A percentile compares a stretch with the other conserved stretches of the same genome.
Conservation (phyloP, 2,797 vertebrate genomes). For the Dendrocincla fuliginosa region DNA sequence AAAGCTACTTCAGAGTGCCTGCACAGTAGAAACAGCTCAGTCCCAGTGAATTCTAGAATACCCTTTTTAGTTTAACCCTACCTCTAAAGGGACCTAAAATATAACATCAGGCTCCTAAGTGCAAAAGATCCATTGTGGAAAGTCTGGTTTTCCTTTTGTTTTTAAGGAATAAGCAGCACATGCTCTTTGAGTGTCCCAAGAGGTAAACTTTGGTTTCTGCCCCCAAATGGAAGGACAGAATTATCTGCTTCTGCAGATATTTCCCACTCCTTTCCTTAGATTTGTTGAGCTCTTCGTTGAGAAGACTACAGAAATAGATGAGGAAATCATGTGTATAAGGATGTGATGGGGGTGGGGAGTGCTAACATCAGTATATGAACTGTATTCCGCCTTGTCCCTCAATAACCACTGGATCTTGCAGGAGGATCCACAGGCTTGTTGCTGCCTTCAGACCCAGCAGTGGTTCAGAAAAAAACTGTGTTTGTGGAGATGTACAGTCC, state of each 20-base stretch:
- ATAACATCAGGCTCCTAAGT: not conserved
- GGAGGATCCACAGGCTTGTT: not conserved
- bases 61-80: not conserved
- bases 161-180: not conserved
- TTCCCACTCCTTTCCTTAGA: not conserved
- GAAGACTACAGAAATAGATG: not conserved
- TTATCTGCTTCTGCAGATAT: not conserved
- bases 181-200: not conserved
- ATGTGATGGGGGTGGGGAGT: not conserved
- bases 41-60: not conserved
- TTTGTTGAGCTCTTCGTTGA: not conserved
- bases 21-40: not conserved
- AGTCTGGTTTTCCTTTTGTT: not conserved
- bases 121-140: not conserved
- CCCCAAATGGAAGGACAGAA: not conserved
- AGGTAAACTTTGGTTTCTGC: conserved; percentile 1
- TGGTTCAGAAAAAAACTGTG: not conserved
- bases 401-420: not conserved
- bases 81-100: conserved; percentile 3
- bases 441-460: not conserved
- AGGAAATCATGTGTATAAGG: not conserved
- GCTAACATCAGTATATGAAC: not conserved
- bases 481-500: not conserved
- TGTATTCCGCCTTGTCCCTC: not conserved
- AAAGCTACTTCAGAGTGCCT: not conserved